Percentiles rank a stretch among this genome's conserved stretches.
These are phyloP conservation scores for Lontra canadensis DNA, from an alignment of 2,113 vertebrate species.

Conservation along the genomic window DNA sequence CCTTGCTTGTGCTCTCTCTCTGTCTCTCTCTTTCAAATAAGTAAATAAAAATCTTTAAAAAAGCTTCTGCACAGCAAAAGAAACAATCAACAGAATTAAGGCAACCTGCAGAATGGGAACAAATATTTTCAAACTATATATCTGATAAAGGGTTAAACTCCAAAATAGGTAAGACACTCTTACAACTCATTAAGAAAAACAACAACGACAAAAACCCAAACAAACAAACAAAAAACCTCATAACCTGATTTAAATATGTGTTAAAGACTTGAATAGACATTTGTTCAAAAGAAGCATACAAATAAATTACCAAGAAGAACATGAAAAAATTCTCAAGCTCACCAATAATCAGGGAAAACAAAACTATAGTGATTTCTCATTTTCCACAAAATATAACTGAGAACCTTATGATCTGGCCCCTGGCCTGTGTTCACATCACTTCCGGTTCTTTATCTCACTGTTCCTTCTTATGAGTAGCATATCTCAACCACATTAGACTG, in stretches of 20 bases:
- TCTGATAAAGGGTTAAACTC: background rate
- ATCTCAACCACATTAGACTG: background rate
- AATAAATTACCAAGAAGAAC: background rate
- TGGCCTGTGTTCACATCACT: background rate
- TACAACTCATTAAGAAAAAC: background rate
- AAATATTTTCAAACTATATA: background rate
- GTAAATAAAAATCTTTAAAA: background rate
- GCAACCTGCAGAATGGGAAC: background rate
- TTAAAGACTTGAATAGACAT: background rate
- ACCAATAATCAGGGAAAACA: background rate
- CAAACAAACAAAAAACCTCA: background rate
- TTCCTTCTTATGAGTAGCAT: background rate
- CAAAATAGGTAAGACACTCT: background rate
- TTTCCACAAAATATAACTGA: background rate
- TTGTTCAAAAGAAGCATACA: background rate
- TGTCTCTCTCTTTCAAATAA: background rate
- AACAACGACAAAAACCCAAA: no score
- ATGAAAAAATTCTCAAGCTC: background rate
- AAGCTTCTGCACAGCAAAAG: background rate
- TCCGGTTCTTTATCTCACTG: background rate
- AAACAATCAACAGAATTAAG: background rate
- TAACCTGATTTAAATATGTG: background rate
- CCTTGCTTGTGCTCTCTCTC: background rate
- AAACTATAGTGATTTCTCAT: background rate
- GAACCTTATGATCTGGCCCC: background rate